Evolutionary conservation across 2,888 invertebrate genomes (phyloP).

Genomic region (Eupithecia tripunctaria): DNA sequence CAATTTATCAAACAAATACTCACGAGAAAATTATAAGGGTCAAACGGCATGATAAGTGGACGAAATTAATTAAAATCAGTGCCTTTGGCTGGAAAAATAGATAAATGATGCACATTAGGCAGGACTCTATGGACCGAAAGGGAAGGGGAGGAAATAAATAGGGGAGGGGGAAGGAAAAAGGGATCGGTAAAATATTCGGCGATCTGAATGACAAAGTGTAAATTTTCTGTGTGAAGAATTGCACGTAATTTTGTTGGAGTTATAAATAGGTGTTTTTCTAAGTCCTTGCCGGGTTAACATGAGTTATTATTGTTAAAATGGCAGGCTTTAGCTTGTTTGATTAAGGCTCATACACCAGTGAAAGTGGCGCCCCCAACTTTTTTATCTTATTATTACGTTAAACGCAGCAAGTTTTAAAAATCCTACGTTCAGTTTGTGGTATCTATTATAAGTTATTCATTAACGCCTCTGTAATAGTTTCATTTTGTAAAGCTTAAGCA

Average conservation of each 20-base stretch:
- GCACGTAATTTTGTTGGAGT: constrained; percentile 2
- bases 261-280: constrained; percentile 9
- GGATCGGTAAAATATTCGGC: constrained; percentile 21
- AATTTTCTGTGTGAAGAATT: constrained; percentile 8
- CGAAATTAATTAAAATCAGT: constrained; percentile 52
- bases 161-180: constrained; percentile 5
- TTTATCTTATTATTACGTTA: no score
- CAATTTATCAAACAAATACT: constrained; percentile 39
- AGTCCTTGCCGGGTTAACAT: not conserved
- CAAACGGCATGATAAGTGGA: constrained; percentile 49
- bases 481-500: no score
- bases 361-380: no score
- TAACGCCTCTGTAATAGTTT: no score
- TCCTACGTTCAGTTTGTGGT: no score
- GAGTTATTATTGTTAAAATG: not conserved
- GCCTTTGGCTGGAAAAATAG: constrained; percentile 53
- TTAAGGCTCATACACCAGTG: no score
- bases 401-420: no score
- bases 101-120: constrained; percentile 55
- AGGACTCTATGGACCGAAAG: constrained; percentile 7
- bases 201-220: constrained; percentile 10
- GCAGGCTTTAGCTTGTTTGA: no score
- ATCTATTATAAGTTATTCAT: no score
- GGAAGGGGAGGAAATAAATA: not conserved
- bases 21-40: constrained; percentile 38